Percentiles rank a stretch among this genome's conserved stretches.
phyloP scores from a whole-genome alignment of 1,140 invertebrate species.

The Bombus picipes region DNA sequence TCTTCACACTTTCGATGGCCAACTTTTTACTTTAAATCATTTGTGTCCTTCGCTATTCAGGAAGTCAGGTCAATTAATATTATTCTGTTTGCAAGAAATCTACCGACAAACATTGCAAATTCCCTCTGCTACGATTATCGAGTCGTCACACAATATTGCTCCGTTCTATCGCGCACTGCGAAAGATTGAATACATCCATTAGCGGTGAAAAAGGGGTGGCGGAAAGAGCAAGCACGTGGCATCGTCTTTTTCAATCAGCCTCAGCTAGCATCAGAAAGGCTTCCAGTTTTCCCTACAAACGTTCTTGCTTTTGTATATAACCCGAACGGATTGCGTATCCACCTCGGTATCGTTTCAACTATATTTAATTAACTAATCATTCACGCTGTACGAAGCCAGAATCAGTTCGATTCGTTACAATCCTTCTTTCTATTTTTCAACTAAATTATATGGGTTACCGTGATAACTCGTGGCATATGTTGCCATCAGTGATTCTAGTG shows the following conservation, averaged over 20 bases:
- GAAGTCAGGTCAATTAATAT: not conserved
- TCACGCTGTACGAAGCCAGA: not conserved
- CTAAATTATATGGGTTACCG: not conserved
- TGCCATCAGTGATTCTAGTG: not conserved
- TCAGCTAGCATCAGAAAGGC: slow-evolving; percentile 32
- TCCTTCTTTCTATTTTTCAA: no score
- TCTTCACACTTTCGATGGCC: not conserved
- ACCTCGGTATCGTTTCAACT: slow-evolving; percentile 25
- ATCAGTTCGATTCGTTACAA: not conserved
- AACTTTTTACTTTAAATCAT: not conserved
- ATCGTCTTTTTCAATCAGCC: slow-evolving; percentile 51
- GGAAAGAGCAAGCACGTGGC: slow-evolving; percentile 31
- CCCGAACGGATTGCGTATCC: slow-evolving; percentile 39
- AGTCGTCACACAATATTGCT: slow-evolving; percentile 2
- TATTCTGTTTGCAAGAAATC: not conserved
- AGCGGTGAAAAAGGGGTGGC: slow-evolving; percentile 8
- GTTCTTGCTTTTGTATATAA: slow-evolving; percentile 20
- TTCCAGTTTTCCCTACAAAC: slow-evolving; percentile 51
- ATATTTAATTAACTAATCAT: slow-evolving; percentile 66
- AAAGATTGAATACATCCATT: not conserved
- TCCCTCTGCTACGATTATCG: not conserved
- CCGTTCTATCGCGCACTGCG: not conserved
- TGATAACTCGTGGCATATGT: slow-evolving; percentile 15
- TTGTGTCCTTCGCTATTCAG: not conserved
- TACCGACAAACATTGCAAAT: not conserved